phyloP scores from a whole-genome alignment of 1,140 invertebrate genomes.

The Aphelenchoides fujianensis region DNA sequence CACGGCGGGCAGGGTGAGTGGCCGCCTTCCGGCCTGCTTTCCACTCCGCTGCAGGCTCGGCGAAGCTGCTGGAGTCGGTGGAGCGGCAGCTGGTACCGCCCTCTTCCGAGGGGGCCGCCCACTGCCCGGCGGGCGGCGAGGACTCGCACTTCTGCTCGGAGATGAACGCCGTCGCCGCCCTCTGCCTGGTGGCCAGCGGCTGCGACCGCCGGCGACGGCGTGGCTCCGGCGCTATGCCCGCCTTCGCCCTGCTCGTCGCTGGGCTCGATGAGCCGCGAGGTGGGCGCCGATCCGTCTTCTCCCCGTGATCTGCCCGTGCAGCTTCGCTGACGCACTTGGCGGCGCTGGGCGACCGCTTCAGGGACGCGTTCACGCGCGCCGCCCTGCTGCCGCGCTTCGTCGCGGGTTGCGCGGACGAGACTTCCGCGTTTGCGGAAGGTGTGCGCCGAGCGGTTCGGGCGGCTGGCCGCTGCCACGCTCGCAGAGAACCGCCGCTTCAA shows the following conservation, averaged over 20 bases:
- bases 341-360: constrained; percentile 22
- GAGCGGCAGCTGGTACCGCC: background rate
- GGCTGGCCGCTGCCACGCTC: constrained; percentile 24
- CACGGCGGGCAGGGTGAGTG: background rate
- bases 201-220: constrained; percentile 32
- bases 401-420: constrained; percentile 9
- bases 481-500: constrained; percentile 8
- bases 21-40: background rate
- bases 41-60: background rate
- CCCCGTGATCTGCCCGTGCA: background rate
- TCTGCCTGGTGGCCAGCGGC: background rate
- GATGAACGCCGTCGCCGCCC: background rate
- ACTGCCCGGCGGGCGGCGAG: background rate
- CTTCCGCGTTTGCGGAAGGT: constrained; percentile 33
- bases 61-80: background rate
- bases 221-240: constrained; percentile 26
- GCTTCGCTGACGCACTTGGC: constrained; percentile 14
- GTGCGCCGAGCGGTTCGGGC: constrained; percentile 32
- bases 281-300: constrained; percentile 7
- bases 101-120: background rate
- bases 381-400: constrained; percentile 26
- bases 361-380: constrained; percentile 26
- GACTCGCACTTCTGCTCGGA: background rate
- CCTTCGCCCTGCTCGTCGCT: constrained; percentile 22
- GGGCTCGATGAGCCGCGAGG: constrained; percentile 7